Percentiles rank a stretch among this genome's conserved stretches.
Evolutionary conservation across 2,113 vertebrate genomes (phyloP).

Genomic region (Lethenteron camtschaticum): DNA sequence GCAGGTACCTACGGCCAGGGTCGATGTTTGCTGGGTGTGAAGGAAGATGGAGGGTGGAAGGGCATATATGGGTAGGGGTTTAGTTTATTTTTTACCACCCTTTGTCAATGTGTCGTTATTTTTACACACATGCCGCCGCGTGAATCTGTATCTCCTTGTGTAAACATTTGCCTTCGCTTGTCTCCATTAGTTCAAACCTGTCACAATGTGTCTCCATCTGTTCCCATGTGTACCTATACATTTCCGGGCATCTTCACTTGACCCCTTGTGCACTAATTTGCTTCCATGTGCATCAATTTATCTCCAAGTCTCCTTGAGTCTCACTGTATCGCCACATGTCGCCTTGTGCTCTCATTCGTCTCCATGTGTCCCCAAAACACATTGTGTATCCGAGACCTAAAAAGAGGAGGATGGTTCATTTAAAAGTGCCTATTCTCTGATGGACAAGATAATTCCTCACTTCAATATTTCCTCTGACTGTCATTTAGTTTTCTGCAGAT

Average conservation of each 20-base stretch:
- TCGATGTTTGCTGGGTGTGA: conserved; percentile 46
- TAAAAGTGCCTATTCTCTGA: too few relatives aligned
- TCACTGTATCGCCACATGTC: background rate
- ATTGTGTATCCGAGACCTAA: background rate
- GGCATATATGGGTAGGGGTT: background rate
- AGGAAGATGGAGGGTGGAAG: background rate
- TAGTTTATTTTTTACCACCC: background rate
- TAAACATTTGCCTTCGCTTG: background rate
- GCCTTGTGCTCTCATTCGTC: background rate
- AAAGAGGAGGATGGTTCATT: background rate
- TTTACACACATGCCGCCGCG: background rate
- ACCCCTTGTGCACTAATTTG: background rate
- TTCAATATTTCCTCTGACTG: too few relatives aligned
- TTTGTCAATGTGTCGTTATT: background rate
- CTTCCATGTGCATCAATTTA: background rate
- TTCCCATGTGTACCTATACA: background rate
- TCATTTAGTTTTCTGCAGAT: too few relatives aligned
- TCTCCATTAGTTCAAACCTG: background rate
- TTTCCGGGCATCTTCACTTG: background rate
- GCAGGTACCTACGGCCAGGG: conserved; percentile 62
- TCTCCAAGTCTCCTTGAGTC: background rate
- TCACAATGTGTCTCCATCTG: background rate
- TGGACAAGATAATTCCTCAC: too few relatives aligned
- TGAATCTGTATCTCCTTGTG: background rate
- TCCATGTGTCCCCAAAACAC: background rate